Percentiles rank a stretch among this genome's conserved stretches.
Conservation (phyloP, 2,888 invertebrate genomes). For the Orchestes rusci region DNA sequence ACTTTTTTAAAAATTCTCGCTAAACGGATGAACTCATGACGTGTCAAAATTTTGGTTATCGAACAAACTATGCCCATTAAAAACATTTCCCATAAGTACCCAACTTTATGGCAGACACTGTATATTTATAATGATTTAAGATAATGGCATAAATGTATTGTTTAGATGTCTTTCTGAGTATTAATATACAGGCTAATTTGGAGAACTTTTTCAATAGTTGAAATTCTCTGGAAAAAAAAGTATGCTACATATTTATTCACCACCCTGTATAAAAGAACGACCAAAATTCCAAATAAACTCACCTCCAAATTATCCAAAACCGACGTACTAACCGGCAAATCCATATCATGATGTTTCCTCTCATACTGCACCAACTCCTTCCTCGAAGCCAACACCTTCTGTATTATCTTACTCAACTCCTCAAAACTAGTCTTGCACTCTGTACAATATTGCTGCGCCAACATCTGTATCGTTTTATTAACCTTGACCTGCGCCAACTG, state of each 20-base stretch:
- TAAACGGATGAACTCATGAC: no score
- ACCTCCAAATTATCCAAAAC: conserved; percentile 36
- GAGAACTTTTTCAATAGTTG: background rate
- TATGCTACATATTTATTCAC: background rate
- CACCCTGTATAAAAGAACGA: background rate
- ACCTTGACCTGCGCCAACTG: conserved; percentile 51
- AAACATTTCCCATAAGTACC: no score
- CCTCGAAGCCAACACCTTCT: conserved; percentile 80
- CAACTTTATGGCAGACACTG: no score
- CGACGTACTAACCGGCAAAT: conserved; percentile 39
- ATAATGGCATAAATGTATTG: no score
- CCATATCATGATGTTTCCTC: conserved; percentile 66
- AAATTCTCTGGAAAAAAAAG: conserved; percentile 1
- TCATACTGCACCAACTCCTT: conserved; percentile 90
- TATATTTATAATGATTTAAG: no score
- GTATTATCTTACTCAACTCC: conserved; percentile 83
- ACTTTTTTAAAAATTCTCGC: no score
- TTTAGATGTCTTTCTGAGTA: no score
- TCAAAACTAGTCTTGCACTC: conserved; percentile 94
- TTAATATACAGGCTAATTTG: background rate
- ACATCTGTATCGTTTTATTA: conserved; percentile 86
- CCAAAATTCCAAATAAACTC: background rate
- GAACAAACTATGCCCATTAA: no score
- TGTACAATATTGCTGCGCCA: conserved; percentile 91
- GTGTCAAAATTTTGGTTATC: no score